phyloP scores from a whole-genome alignment of 2,797 vertebrate genomes.

The Mionectes olivaceus region DNA sequence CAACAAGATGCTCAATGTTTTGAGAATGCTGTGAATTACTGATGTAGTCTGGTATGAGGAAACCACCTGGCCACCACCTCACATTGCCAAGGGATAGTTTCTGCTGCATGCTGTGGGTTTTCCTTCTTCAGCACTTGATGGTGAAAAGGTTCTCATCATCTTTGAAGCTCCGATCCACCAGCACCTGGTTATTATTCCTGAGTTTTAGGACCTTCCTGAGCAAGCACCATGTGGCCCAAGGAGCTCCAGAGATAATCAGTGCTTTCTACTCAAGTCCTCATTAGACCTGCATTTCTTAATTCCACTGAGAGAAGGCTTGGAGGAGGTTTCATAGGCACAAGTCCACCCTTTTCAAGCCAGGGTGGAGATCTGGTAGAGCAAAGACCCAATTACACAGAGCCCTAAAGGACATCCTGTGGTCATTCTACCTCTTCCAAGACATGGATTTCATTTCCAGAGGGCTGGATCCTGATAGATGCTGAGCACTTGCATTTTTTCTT shows the following conservation, averaged over 20 bases:
- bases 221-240: rapidly evolving
- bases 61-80: neutral
- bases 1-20: neutral
- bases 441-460: neutral
- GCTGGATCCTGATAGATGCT: neutral
- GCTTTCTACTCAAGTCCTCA: rapidly evolving
- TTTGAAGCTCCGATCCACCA: neutral
- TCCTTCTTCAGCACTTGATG: neutral
- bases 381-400: neutral
- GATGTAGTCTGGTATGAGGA: too few relatives aligned
- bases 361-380: neutral
- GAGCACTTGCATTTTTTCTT: neutral
- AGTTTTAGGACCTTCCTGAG: neutral
- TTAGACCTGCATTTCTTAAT: neutral
- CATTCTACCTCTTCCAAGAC: neutral
- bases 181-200: neutral
- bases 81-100: neutral
- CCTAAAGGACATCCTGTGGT: neutral
- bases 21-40: neutral
- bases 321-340: neutral
- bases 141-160: neutral
- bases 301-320: neutral
- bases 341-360: neutral
- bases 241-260: neutral
- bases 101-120: neutral